A percentile compares a stretch with the other conserved stretches of the same genome.
Evolutionary conservation across 2,888 invertebrate genomes (phyloP).

Genomic region (Synanthedon tipuliformis): DNA sequence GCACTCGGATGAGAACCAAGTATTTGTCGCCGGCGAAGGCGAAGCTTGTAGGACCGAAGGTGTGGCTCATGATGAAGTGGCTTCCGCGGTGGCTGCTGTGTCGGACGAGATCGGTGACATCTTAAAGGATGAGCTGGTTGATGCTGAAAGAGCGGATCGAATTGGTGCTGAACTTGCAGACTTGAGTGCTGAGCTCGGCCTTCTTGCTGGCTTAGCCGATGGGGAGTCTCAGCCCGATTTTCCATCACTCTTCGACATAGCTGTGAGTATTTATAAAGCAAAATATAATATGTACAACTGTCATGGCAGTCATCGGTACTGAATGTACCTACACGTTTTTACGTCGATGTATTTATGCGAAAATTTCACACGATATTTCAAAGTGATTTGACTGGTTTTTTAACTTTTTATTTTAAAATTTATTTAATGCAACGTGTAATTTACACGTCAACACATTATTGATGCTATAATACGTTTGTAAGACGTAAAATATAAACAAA

Average conservation of each 20-base stretch:
- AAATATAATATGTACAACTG: too few species aligned
- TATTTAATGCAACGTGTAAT: too few species aligned
- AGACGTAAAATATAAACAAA: too few species aligned
- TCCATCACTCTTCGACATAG: constrained; percentile 55
- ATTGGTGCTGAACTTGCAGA: constrained; percentile 58
- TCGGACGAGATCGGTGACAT: constrained; percentile 63
- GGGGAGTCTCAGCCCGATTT: constrained; percentile 50
- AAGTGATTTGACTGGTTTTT: too few species aligned
- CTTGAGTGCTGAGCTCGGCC: constrained; percentile 54
- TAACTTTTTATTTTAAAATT: too few species aligned
- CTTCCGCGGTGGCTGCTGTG: constrained; percentile 53
- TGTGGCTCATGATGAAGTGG: constrained; percentile 49
- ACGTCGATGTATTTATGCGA: too few species aligned
- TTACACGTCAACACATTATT: too few species aligned
- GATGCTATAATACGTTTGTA: too few species aligned
- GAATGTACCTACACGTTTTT: too few species aligned
- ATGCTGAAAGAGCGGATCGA: constrained; percentile 51
- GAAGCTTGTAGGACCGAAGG: constrained; percentile 35
- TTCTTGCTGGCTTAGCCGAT: constrained; percentile 55
- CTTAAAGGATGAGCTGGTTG: constrained; percentile 56
- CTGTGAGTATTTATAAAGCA: constrained; percentile 34
- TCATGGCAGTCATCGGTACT: too few species aligned
- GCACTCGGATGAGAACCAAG: constrained; percentile 36
- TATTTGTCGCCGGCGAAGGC: constrained; percentile 43
- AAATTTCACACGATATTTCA: too few species aligned